phyloP scores from a whole-genome alignment of 2,113 vertebrate genomes.

The Istiophorus platypterus region DNA sequence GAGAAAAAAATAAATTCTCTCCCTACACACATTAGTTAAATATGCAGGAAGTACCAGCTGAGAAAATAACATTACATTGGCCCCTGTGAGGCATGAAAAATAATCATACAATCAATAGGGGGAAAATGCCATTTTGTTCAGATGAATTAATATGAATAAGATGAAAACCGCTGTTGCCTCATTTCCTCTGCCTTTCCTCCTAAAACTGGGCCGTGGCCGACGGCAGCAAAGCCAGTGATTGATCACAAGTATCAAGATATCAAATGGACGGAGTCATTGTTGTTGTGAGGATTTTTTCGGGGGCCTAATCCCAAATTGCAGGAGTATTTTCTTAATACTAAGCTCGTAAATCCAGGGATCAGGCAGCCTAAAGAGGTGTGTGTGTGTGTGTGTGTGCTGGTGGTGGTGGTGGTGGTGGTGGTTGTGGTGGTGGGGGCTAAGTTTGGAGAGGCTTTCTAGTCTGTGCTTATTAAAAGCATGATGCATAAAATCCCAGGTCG shows the following conservation, averaged over 20 bases:
- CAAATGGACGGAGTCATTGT: constrained; percentile 81
- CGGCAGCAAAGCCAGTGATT: constrained; percentile 70
- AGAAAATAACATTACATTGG: too few relatives aligned
- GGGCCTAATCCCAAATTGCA: constrained; percentile 91
- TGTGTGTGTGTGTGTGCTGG: constrained; percentile 50
- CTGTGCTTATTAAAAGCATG: constrained; percentile 82
- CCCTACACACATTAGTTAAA: too few relatives aligned
- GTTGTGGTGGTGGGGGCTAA: constrained; percentile 28
- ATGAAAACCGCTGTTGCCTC: not conserved
- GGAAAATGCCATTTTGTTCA: not conserved
- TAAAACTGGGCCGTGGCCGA: constrained; percentile 10
- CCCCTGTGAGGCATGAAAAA: too few relatives aligned
- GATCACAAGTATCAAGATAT: constrained; percentile 86
- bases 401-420: constrained; percentile 27
- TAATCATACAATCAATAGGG: too few relatives aligned
- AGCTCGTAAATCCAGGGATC: constrained; percentile 88
- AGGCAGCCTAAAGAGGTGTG: constrained; percentile 73
- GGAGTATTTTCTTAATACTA: constrained; percentile 88
- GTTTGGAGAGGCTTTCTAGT: constrained; percentile 64
- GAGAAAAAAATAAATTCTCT: too few relatives aligned
- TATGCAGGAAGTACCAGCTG: too few relatives aligned
- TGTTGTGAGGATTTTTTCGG: constrained; percentile 80
- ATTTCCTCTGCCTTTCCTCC: constrained; percentile 40
- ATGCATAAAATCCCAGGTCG: constrained; percentile 80
- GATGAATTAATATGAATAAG: not conserved